Evolutionary conservation across 2,797 vertebrate genomes (phyloP).

Genomic region (Pterois miles): DNA sequence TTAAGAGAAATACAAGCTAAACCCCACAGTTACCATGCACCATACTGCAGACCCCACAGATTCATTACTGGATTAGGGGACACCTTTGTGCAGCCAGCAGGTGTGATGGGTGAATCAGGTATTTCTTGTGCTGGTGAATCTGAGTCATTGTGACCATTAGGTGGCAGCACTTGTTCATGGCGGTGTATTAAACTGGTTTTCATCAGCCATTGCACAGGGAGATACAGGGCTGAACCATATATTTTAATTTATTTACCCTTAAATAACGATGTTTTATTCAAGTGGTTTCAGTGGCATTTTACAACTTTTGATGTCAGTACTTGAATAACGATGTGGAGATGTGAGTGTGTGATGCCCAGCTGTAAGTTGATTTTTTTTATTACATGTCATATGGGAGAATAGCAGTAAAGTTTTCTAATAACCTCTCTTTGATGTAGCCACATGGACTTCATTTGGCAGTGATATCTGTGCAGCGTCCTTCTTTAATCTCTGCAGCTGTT

Average conservation of each 20-base stretch:
- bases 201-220: not conserved
- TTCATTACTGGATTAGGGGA: not conserved
- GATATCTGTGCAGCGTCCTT: not conserved
- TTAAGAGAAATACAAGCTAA: not conserved
- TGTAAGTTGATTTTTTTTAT: not conserved
- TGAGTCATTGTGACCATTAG: conserved; percentile 36
- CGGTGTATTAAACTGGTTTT: not conserved
- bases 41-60: not conserved
- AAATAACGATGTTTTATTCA: not conserved
- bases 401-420: too few relatives aligned
- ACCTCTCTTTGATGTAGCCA: too few relatives aligned
- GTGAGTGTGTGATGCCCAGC: not conserved
- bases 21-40: not conserved
- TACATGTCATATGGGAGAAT: not conserved
- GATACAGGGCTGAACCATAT: not conserved
- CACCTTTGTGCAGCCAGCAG: not conserved
- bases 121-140: not conserved
- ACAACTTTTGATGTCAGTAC: not conserved
- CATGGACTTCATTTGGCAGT: not conserved
- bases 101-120: not conserved
- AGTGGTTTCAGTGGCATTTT: not conserved
- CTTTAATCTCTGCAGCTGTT: not conserved
- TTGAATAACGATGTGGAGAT: not conserved
- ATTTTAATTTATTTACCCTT: not conserved
- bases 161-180: conserved; percentile 51